Evolutionary conservation across 1,140 invertebrate genomes (phyloP), one percentile per base, ranked within the genome.

Genomic region (Holcopasites calliopsidis): DNA sequence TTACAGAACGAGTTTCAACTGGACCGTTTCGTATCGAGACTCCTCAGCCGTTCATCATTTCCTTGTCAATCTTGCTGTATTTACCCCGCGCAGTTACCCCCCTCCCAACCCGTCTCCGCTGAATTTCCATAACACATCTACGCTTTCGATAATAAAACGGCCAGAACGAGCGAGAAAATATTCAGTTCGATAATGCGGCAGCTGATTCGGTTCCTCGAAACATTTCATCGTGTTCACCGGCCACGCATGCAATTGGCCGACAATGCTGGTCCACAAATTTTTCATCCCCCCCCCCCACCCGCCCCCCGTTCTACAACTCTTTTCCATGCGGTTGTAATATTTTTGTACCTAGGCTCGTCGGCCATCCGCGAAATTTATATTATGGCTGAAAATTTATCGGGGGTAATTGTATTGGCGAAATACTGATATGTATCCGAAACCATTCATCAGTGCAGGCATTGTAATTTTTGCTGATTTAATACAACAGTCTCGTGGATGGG

Each of bases 151-250:
- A 47, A 35, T 33, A 50, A 65, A 33, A 0, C n/a, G 13, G 13
- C 2, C 31, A 21, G 18, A 35, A 49, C 26, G 2, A 21, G 5
- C 26, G 42, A 23, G 21, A 65, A 35, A 31, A 35, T 35, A 50
- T 33, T 44, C 35, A 21, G 10, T 40, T 7, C 44, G 49, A n/a
- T 26, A 61, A 44, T 16, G 5, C 40, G 38, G 13, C n/a, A 38
- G n/a, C 55, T 35, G 55, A 58, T 58, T 58, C 55, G 31, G n/a
- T 35, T 58, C 8, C n/a, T 38, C n/a, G 55, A 57, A 57, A 57
- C 28, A 13, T 57, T 35, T 57, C 31, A 57, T 35, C 18, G 54
- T 13, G 18, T 7, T 18, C 16, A 7, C 16, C 44, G 44, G 10
- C 13, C 8, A 5, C 21, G 6, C 55, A n/a, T n/a, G n/a, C n/a